These are phyloP conservation scores for Ecliptopera silaceata DNA, from an alignment of 2,888 invertebrate species.

Conservation along the genomic window DNA sequence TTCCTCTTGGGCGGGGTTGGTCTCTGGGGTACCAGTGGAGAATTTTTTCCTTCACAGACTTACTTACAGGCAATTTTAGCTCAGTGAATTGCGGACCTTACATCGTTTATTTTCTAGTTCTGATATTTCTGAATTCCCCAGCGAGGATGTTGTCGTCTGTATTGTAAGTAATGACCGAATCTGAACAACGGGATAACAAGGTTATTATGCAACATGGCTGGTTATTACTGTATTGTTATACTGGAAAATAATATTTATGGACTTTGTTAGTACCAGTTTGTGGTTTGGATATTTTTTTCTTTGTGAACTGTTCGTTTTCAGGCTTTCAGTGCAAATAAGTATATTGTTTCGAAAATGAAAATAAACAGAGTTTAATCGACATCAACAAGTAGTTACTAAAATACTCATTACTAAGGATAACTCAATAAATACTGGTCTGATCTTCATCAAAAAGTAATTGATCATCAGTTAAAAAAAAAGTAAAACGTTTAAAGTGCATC, in stretches of 20 bases:
- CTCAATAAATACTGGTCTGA: too few species aligned
- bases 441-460: too few species aligned
- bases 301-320: background rate
- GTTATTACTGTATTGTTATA: constrained; percentile 13
- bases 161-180: constrained; percentile 24
- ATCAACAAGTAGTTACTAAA: too few species aligned
- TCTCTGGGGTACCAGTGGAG: too few species aligned
- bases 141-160: constrained; percentile 20
- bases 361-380: too few species aligned
- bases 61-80: background rate
- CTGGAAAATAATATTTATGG: background rate
- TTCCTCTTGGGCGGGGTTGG: too few species aligned
- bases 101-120: constrained; percentile 58
- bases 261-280: background rate
- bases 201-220: constrained; percentile 15
- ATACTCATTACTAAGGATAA: too few species aligned
- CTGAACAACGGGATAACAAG: constrained; percentile 18
- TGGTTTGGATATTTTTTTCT: background rate
- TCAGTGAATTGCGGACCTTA: constrained; percentile 60
- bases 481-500: too few species aligned
- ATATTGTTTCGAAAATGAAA: too few species aligned
- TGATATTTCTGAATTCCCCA: constrained; percentile 63
- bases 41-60: too few species aligned
- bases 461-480: too few species aligned
- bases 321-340: background rate